A percentile compares a stretch with the other conserved stretches of the same genome.
Evolutionary conservation across 2,113 vertebrate species (phyloP).

Genomic region (Phylloscopus whistleri): DNA sequence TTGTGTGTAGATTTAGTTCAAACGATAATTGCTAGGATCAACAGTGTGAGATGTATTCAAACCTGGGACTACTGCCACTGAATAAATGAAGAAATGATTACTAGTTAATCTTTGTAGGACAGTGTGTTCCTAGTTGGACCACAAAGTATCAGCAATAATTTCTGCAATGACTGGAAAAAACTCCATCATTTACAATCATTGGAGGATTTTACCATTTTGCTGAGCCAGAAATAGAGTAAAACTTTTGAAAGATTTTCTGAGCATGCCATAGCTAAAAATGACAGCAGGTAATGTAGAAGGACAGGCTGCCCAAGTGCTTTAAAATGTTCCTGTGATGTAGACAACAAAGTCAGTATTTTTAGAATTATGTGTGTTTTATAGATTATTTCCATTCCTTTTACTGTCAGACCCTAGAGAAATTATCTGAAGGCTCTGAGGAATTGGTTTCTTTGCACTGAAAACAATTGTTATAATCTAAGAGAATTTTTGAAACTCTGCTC

Average conservation of each 20-base stretch:
- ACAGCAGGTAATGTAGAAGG: background rate
- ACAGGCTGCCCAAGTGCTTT: background rate
- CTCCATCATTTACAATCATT: background rate
- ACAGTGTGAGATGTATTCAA: slow-evolving; percentile 49
- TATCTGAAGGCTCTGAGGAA: background rate
- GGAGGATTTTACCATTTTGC: slow-evolving; percentile 4
- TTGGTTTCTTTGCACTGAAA: background rate
- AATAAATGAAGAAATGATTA: slow-evolving; percentile 53
- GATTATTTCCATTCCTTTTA: background rate
- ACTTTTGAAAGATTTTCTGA: slow-evolving; percentile 26
- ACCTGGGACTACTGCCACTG: slow-evolving; percentile 53
- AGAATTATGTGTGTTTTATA: background rate
- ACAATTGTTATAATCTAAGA: background rate
- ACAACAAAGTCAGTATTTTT: slow-evolving; percentile 11
- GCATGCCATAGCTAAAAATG: background rate
- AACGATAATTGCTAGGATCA: slow-evolving; percentile 51
- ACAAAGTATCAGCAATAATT: slow-evolving; percentile 12
- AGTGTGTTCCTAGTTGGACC: slow-evolving; percentile 3
- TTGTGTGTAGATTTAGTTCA: slow-evolving; percentile 28
- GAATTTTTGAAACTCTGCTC: background rate
- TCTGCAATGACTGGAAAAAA: slow-evolving; percentile 28
- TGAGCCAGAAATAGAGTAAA: background rate
- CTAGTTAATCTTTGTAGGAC: slow-evolving; percentile 44
- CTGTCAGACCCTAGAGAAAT: background rate
- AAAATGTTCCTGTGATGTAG: background rate